Conservation (phyloP, 1,140 invertebrate genomes). For the Aphelinus certus region DNA sequence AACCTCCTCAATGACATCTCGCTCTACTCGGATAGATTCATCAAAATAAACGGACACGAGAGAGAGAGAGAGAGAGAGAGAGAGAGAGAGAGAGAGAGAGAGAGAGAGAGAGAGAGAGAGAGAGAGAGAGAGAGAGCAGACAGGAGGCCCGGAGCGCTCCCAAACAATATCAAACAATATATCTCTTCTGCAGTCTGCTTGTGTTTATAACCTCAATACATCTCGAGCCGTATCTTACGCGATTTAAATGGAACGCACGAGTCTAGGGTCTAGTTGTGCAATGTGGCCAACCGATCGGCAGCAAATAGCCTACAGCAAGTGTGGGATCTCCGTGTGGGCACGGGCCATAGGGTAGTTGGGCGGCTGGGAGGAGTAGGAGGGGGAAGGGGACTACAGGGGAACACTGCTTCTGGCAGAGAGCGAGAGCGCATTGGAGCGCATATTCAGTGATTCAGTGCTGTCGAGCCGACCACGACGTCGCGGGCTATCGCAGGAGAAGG, state of each 20-base stretch:
- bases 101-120: not conserved
- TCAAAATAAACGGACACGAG: not conserved
- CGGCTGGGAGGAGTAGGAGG: no score
- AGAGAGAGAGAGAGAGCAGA: not conserved
- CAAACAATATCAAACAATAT: not conserved
- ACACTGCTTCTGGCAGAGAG: no score
- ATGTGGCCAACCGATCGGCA: no score
- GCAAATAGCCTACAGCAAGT: no score
- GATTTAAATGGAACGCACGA: not conserved
- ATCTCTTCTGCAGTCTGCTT: not conserved
- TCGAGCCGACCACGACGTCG: no score
- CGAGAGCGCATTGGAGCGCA: no score
- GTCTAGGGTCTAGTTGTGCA: not conserved
- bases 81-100: not conserved
- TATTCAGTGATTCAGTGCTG: no score
- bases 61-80: not conserved
- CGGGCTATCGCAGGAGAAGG: no score
- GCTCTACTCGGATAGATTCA: not conserved
- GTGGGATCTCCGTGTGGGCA: no score
- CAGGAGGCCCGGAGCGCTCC: not conserved
- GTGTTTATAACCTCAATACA: constrained; percentile 2
- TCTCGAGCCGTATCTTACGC: no score
- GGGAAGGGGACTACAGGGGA: no score
- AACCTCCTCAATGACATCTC: constrained; percentile 50
- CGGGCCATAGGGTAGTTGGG: no score